Evolutionary conservation across 2,888 invertebrate species (phyloP).

Genomic region (Nymphalis urticae): DNA sequence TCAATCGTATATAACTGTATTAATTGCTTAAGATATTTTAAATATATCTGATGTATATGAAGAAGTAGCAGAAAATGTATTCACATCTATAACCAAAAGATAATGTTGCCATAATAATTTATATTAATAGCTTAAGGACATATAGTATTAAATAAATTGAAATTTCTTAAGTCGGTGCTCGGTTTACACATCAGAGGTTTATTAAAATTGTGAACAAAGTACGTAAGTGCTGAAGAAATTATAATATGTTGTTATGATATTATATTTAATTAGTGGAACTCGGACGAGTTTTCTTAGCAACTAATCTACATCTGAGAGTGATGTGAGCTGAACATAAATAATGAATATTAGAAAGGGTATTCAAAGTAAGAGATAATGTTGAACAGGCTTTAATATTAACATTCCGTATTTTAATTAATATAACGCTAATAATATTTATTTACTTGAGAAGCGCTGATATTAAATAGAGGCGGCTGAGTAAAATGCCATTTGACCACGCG

Average conservation of each 20-base stretch:
- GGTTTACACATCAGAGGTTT: conserved; percentile 64
- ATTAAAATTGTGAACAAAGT: conserved; percentile 49
- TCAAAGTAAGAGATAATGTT: conserved; percentile 59
- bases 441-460: conserved; percentile 39
- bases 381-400: conserved; percentile 57
- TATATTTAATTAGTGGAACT: conserved; percentile 53
- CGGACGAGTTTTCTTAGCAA: conserved; percentile 9
- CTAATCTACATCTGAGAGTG: conserved; percentile 16
- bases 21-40: conserved; percentile 3
- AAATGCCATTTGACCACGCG: conserved; percentile 18
- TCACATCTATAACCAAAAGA: conserved; percentile 65
- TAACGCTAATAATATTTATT: conserved; percentile 40
- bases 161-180: conserved; percentile 67
- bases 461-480: conserved; percentile 40
- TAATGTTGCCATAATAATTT: conserved; percentile 71
- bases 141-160: conserved; percentile 53
- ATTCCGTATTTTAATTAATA: conserved; percentile 52
- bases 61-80: conserved; percentile 29
- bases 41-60: neutral
- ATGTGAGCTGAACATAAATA: conserved; percentile 26
- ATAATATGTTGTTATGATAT: conserved; percentile 60
- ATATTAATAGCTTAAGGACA: conserved; percentile 57
- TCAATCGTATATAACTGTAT: conserved; percentile 24
- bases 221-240: conserved; percentile 57
- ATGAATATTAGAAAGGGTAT: conserved; percentile 41